phyloP scores from a whole-genome alignment of 2,113 vertebrate species.

The Albula goreensis region DNA sequence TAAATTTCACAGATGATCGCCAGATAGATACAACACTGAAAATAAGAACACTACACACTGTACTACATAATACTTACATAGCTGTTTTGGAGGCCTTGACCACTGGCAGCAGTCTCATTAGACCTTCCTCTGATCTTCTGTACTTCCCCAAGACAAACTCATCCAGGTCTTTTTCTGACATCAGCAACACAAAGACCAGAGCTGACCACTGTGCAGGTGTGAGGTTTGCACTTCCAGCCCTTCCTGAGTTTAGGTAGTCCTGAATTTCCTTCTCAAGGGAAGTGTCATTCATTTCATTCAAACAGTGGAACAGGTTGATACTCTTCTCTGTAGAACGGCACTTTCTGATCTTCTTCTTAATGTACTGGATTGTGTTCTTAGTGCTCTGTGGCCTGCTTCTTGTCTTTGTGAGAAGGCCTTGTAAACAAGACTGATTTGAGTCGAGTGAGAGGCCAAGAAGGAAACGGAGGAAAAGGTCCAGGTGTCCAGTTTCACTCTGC shows the following conservation, averaged over 20 bases:
- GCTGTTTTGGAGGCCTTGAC: background rate
- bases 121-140: background rate
- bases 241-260: background rate
- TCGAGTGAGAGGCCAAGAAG: background rate
- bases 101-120: background rate
- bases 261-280: background rate
- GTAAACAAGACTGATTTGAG: background rate
- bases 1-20: no score
- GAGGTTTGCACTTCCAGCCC: background rate
- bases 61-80: background rate
- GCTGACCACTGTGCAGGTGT: slow-evolving; percentile 5
- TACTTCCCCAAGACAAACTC: background rate
- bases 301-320: no score
- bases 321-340: no score
- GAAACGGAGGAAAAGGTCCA: no score
- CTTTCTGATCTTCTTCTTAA: background rate
- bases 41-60: no score
- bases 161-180: no score
- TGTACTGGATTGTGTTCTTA: background rate
- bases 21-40: no score
- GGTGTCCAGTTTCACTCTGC: no score
- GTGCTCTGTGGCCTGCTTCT: background rate
- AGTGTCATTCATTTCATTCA: background rate
- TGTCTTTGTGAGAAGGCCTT: background rate
- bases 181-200: background rate